Percentiles rank a stretch among this genome's conserved stretches.
These are phyloP conservation scores for Zosterops pallidus DNA, from an alignment of 2,113 vertebrate species.

Conservation along the genomic window DNA sequence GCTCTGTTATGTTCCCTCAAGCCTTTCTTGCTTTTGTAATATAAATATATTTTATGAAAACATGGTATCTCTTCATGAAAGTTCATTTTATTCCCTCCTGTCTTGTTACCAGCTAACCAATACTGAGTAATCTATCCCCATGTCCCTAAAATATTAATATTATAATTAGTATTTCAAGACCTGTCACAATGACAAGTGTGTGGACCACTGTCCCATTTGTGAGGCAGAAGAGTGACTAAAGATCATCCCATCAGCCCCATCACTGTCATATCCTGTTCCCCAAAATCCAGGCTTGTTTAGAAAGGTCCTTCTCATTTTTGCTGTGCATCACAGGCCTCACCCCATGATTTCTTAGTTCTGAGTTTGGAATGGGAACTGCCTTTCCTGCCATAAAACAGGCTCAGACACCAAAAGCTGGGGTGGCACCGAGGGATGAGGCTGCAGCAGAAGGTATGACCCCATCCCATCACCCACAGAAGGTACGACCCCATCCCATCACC, in stretches of 20 bases:
- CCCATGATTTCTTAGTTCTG: accelerated
- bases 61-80: background rate
- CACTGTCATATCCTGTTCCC: background rate
- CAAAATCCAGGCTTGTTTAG: background rate
- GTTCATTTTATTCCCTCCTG: background rate
- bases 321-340: background rate
- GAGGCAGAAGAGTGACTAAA: background rate
- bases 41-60: background rate
- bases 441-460: accelerated
- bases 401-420: background rate
- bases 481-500: no score
- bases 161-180: background rate
- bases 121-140: background rate
- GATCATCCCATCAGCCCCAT: background rate
- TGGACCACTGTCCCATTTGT: background rate
- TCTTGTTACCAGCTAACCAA: background rate
- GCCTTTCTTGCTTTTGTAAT: background rate
- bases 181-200: background rate
- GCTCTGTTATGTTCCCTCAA: background rate
- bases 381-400: background rate
- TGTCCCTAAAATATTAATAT: background rate
- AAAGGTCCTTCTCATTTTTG: accelerated
- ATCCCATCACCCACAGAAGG: background rate
- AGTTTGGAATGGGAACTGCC: accelerated
- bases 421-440: accelerated